Conservation (phyloP, 2,797 vertebrate species). For the Syndactyla subalaris region DNA sequence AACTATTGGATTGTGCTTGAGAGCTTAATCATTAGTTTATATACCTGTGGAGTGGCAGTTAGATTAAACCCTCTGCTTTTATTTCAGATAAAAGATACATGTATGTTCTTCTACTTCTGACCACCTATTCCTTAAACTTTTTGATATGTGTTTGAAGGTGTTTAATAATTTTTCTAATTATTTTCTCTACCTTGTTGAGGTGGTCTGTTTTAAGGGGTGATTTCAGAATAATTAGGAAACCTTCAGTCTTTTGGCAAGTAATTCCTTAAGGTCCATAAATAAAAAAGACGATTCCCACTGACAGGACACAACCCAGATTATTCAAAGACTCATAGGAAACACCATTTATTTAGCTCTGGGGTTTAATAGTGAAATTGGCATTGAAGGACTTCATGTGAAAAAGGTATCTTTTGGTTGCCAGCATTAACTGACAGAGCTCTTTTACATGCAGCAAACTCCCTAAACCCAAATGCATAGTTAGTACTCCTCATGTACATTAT, state of each 20-base stretch:
- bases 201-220: not conserved
- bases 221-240: not conserved
- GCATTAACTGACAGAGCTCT: not conserved
- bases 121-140: not conserved
- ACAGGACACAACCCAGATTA: not conserved
- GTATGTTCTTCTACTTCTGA: not conserved
- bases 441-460: not conserved
- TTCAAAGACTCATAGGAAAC: not conserved
- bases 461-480: not conserved
- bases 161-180: not conserved
- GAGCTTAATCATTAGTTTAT: not conserved
- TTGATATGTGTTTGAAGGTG: not conserved
- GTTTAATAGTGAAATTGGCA: not conserved
- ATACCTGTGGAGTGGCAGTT: not conserved
- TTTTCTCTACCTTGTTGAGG: not conserved
- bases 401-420: not conserved
- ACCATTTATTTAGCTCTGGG: not conserved
- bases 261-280: not conserved
- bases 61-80: not conserved
- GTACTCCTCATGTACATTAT: not conserved
- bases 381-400: not conserved
- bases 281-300: not conserved
- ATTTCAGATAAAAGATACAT: not conserved
- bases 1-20: not conserved
- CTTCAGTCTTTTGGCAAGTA: not conserved